Evolutionary conservation across 30 jellyfish, hydroid and myxozoan genomes (phyloP).

Genomic region (Hydractinia symbiolongicarpus): DNA sequence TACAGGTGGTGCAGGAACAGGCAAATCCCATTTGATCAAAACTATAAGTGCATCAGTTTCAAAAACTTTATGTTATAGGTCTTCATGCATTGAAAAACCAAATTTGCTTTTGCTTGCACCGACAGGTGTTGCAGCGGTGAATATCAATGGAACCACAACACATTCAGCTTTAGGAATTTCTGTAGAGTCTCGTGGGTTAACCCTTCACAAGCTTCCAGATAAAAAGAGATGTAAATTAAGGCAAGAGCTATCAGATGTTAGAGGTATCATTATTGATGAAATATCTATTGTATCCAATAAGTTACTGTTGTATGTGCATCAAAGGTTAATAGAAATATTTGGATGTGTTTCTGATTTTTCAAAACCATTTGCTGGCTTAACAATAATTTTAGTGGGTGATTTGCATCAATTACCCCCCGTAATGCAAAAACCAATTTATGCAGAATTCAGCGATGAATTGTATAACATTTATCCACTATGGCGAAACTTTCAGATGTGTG

Average conservation of each 20-base stretch:
- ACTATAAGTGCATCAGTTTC: constrained; percentile 28
- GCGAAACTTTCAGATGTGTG: constrained; percentile 23
- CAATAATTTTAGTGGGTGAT: constrained; percentile 13
- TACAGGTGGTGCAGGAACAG: constrained; percentile 34
- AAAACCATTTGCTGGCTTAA: constrained; percentile 36
- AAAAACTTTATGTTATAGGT: constrained; percentile 22
- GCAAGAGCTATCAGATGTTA: constrained; percentile 13
- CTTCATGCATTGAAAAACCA: neutral
- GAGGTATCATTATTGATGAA: constrained; percentile 27
- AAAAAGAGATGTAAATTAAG: constrained; percentile 27
- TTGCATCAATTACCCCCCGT: neutral
- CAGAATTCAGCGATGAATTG: neutral
- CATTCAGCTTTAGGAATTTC: constrained; percentile 31
- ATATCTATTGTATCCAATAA: constrained; percentile 18
- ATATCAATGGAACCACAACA: constrained; percentile 10
- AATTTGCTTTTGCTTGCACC: constrained; percentile 23
- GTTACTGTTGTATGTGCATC: constrained; percentile 27
- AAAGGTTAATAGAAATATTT: too few species aligned
- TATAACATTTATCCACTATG: neutral
- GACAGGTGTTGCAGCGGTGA: constrained; percentile 23
- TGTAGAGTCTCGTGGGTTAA: constrained; percentile 17
- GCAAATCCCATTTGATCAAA: constrained; percentile 17
- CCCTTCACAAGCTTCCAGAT: constrained; percentile 27
- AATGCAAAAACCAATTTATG: constrained; percentile 6
- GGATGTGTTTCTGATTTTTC: too few species aligned